Evolutionary conservation across 2,888 invertebrate species (phyloP), one percentile per base, ranked within the genome.

Genomic region (Tiliacea aurago): DNA sequence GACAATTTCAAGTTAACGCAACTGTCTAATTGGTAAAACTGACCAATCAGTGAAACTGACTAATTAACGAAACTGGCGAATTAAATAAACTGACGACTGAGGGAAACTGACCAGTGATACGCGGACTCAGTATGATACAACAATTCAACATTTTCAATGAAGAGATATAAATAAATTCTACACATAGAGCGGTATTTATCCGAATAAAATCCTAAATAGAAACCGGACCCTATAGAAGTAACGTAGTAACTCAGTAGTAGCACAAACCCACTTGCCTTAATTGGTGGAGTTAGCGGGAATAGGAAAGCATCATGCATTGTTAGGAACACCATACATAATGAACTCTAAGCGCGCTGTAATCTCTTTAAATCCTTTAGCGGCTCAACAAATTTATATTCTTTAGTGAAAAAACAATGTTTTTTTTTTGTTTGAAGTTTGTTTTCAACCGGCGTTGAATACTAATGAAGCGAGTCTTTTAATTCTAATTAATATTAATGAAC

Each of bases 281-380:
- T 81, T 82, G 82, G 67, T 55, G 56, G 82, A 82, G 78, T 82
- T 81, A 68, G 64, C 61, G 66, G 68, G 74, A 81, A 82, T 82
- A 82, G 74, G 61, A 74, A 74, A 74, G 83, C 70, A 74, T 82
- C 80, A 77, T 78, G 79, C 61, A 75, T 81, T 81, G 74, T 81
- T 78, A 70, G 43, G 73, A 68, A 67, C 70, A 67, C 67, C 56
- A 78, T 74, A 78, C 79, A 82, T 82, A 75, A 70, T 82, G 70
- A 78, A 81, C 70, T 70, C 61, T 70, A 78, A 74, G 67, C 74
- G 53, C 74, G 51, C 70, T 58, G 70, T 82, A 81, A 81, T 82
- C 81, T 78, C 68, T 70, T 66, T 66, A 62, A 81, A 80, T 80
- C 80, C 81, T 69, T 77, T 81, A 69, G 73, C 65, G 73, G 78